phyloP scores from a whole-genome alignment of 2,797 vertebrate species.

The Oreochromis grahami region DNA sequence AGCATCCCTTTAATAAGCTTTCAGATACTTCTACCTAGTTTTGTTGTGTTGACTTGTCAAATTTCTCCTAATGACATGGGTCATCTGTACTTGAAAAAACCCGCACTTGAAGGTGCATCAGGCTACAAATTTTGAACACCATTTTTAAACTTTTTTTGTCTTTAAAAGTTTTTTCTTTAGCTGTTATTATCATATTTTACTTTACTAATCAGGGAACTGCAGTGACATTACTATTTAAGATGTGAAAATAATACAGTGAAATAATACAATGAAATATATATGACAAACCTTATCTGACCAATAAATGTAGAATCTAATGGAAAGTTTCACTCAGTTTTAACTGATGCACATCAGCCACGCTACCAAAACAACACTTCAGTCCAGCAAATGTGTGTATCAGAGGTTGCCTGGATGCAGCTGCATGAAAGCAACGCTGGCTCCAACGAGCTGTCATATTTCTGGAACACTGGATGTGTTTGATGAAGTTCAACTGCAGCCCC shows the following conservation, averaged over 20 bases:
- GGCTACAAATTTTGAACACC: background rate
- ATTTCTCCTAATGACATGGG: background rate
- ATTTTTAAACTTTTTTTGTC: background rate
- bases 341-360: background rate
- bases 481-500: background rate
- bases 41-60: background rate
- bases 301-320: background rate
- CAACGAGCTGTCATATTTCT: slow-evolving; percentile 23
- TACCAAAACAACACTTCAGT: background rate
- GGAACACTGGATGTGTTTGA: background rate
- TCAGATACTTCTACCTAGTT: background rate
- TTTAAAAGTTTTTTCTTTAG: background rate
- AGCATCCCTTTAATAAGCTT: background rate
- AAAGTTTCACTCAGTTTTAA: slow-evolving; percentile 5
- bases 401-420: slow-evolving; percentile 23
- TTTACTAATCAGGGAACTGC: background rate
- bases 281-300: background rate
- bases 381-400: background rate
- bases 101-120: background rate
- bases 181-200: background rate
- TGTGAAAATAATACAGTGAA: background rate
- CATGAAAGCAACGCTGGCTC: slow-evolving; percentile 6
- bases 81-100: background rate
- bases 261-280: background rate
- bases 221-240: background rate